These are phyloP conservation scores for Aphodius sticticus DNA, from an alignment of 2,888 invertebrate genomes.

Conservation along the genomic window DNA sequence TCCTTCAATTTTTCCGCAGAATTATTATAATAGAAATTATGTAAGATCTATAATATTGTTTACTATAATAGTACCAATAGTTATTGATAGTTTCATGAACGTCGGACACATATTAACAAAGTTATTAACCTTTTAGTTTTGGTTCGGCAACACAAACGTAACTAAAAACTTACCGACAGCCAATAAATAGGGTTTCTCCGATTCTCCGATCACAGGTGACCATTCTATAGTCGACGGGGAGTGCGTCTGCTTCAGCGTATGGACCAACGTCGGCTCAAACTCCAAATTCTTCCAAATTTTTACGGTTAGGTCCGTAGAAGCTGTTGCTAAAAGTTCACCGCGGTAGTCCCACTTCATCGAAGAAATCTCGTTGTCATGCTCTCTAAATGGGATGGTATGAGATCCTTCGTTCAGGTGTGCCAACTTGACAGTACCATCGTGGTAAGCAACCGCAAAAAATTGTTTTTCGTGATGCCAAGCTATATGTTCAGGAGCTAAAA, in stretches of 20 bases:
- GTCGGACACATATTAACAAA: too few relatives aligned
- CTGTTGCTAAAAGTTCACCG: slow-evolving; percentile 63
- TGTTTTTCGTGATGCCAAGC: slow-evolving; percentile 66
- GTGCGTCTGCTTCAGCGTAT: slow-evolving; percentile 60
- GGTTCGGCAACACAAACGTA: too few relatives aligned
- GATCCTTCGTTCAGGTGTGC: slow-evolving; percentile 55
- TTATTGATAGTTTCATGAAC: too few relatives aligned
- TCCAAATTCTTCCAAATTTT: slow-evolving; percentile 61
- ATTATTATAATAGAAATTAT: too few relatives aligned
- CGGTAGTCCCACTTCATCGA: slow-evolving; percentile 61
- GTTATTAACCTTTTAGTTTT: too few relatives aligned
- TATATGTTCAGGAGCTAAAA: slow-evolving; percentile 63
- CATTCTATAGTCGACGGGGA: slow-evolving; percentile 63
- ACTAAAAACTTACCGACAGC: slow-evolving; percentile 58
- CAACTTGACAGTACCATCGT: slow-evolving; percentile 64
- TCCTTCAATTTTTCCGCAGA: too few relatives aligned
- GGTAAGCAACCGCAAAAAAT: slow-evolving; percentile 65
- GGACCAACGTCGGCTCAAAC: slow-evolving; percentile 57
- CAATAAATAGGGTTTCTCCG: slow-evolving; percentile 56
- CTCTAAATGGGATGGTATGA: slow-evolving; percentile 54
- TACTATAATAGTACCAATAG: too few relatives aligned
- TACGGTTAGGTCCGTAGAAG: slow-evolving; percentile 59
- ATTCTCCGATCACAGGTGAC: slow-evolving; percentile 63
- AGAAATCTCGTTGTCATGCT: slow-evolving; percentile 59
- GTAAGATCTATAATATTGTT: too few relatives aligned